Percentiles rank a stretch among this genome's conserved stretches.
Evolutionary conservation across 2,888 invertebrate genomes (phyloP).

Genomic region (Phoronis australis): DNA sequence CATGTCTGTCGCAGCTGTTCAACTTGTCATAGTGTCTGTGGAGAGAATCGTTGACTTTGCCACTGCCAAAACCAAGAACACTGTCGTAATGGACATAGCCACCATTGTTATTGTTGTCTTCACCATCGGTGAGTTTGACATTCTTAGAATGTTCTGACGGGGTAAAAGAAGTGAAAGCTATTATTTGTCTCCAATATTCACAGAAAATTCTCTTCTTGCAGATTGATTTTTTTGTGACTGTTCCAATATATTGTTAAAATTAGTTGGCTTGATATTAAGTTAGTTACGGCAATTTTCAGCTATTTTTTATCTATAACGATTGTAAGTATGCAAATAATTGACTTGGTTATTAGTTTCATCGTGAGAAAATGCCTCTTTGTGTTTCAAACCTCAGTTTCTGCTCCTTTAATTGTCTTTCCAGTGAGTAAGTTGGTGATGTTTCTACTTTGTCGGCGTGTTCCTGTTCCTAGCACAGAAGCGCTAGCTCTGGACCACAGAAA

Average conservation of each 20-base stretch:
- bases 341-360: too few relatives aligned
- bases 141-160: neutral
- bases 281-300: too few relatives aligned
- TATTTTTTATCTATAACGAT: too few relatives aligned
- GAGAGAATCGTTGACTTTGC: slow-evolving; percentile 40
- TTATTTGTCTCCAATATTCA: neutral
- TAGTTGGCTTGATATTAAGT: too few relatives aligned
- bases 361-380: too few relatives aligned
- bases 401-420: too few relatives aligned
- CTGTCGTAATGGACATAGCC: slow-evolving; percentile 29
- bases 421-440: slow-evolving; percentile 44
- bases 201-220: too few relatives aligned
- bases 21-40: slow-evolving; percentile 51
- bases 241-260: too few relatives aligned
- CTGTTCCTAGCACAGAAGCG: slow-evolving; percentile 44
- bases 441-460: slow-evolving; percentile 34
- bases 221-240: too few relatives aligned
- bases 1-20: slow-evolving; percentile 55
- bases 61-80: slow-evolving; percentile 11
- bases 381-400: too few relatives aligned
- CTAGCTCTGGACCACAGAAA: slow-evolving; percentile 56
- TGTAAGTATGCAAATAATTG: too few relatives aligned
- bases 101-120: slow-evolving; percentile 36
- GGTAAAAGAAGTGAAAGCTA: neutral
- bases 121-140: slow-evolving; percentile 33